A percentile compares a stretch with the other conserved stretches of the same genome.
phyloP scores from a whole-genome alignment of 1,140 invertebrate species.

The Venustaconcha ellipsiformis region DNA sequence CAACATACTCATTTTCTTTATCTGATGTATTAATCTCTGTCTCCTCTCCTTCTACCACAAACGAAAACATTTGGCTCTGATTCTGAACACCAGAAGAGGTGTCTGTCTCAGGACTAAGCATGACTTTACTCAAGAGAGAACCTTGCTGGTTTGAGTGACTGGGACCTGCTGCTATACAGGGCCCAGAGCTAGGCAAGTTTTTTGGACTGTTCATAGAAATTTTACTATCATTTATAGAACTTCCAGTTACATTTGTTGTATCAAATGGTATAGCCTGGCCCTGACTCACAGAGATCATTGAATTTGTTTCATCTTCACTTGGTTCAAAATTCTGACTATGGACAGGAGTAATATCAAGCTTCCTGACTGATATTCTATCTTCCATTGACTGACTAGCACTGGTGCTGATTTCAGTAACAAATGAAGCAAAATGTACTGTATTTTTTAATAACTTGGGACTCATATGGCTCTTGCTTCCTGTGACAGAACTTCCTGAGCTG shows the following conservation, averaged over 20 bases:
- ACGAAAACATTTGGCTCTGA: slow-evolving; percentile 35
- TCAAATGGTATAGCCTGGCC: not conserved
- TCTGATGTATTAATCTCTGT: slow-evolving; percentile 52
- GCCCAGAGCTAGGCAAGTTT: slow-evolving; percentile 23
- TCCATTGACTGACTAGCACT: slow-evolving; percentile 53
- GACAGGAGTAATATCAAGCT: slow-evolving; percentile 45
- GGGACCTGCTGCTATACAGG: slow-evolving; percentile 14
- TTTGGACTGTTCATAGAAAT: slow-evolving; percentile 18
- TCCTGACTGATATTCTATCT: slow-evolving; percentile 47
- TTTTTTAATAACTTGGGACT: slow-evolving; percentile 60
- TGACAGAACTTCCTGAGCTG: slow-evolving; percentile 39
- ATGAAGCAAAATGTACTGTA: slow-evolving; percentile 58
- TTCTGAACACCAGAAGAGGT: slow-evolving; percentile 39
- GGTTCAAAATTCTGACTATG: slow-evolving; percentile 37
- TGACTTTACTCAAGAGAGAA: slow-evolving; percentile 51
- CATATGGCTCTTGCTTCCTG: slow-evolving; percentile 36
- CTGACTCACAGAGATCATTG: not conserved
- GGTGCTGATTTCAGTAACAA: slow-evolving; percentile 53
- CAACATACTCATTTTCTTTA: slow-evolving; percentile 57
- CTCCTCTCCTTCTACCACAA: slow-evolving; percentile 38
- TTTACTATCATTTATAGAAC: slow-evolving; percentile 2
- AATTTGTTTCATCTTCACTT: slow-evolving; percentile 1
- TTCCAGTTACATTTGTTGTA: not conserved
- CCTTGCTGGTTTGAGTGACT: slow-evolving; percentile 9
- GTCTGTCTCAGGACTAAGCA: slow-evolving; percentile 43